Evolutionary conservation across 2,113 vertebrate species (phyloP).

Genomic region (Heptranchias perlo): DNA sequence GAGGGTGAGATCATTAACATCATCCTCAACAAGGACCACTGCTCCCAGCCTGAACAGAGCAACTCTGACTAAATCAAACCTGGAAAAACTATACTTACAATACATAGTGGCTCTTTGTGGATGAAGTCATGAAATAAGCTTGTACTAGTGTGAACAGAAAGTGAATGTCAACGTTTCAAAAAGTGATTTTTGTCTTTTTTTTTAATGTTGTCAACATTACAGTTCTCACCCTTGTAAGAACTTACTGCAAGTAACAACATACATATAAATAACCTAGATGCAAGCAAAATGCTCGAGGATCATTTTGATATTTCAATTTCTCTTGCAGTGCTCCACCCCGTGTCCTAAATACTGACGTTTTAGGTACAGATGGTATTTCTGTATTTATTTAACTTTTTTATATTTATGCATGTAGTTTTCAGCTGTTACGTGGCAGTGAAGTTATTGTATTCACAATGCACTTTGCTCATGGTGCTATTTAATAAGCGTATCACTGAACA

Average conservation of each 20-base stretch:
- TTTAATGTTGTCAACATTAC: background rate
- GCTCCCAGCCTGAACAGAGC: conserved; percentile 43
- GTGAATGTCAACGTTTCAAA: conserved; percentile 25
- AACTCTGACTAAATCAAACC: conserved; percentile 50
- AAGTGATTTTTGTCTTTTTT: background rate
- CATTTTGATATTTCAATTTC: conserved; percentile 30
- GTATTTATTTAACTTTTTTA: conserved; percentile 56
- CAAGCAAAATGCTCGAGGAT: background rate
- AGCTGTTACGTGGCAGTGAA: conserved; percentile 47
- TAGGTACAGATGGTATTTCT: conserved; percentile 40
- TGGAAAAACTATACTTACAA: background rate
- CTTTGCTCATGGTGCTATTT: conserved; percentile 49
- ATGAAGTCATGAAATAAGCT: conserved; percentile 6
- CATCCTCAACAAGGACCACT: conserved; percentile 86
- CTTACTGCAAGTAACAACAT: background rate
- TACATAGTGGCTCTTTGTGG: conserved; percentile 43
- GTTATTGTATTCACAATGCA: background rate
- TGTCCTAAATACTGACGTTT: conserved; percentile 28
- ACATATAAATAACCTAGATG: background rate
- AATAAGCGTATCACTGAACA: conserved; percentile 33
- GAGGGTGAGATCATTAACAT: conserved; percentile 96
- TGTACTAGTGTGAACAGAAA: background rate
- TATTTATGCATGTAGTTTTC: conserved; percentile 50
- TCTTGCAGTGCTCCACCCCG: background rate
- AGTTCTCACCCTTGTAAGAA: background rate